These are phyloP conservation scores for Cyprinodon brontotheroides DNA, from an alignment of 2,113 vertebrate genomes.

Conservation along the genomic window DNA sequence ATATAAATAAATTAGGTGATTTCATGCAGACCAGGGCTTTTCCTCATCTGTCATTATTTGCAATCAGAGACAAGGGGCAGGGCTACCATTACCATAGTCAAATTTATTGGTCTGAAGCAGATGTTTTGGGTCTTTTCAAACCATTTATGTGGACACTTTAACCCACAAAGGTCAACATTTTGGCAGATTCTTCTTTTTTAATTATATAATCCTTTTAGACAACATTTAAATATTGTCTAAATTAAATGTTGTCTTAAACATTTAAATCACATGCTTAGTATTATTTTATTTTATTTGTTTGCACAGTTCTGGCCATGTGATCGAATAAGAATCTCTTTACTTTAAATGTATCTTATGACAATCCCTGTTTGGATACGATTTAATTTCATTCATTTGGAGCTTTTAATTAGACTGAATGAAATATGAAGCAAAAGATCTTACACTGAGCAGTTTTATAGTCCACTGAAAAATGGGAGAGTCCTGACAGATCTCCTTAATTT, in stretches of 20 bases:
- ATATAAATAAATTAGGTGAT: too few species aligned
- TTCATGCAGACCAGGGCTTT: not conserved
- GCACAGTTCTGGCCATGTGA: too few species aligned
- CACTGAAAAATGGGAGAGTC: slow-evolving; percentile 17
- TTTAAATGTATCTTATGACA: too few species aligned
- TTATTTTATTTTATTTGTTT: too few species aligned
- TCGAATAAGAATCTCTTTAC: too few species aligned
- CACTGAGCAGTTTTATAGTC: not conserved
- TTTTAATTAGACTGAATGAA: too few species aligned
- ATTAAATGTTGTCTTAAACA: too few species aligned
- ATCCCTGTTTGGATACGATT: too few species aligned
- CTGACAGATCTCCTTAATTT: slow-evolving; percentile 11
- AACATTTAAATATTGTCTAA: too few species aligned
- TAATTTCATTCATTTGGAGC: too few species aligned
- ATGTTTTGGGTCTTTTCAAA: not conserved
- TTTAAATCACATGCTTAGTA: too few species aligned
- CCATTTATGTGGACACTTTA: not conserved
- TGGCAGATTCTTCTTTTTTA: not conserved
- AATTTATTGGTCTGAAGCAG: not conserved
- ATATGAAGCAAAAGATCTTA: slow-evolving; percentile 5
- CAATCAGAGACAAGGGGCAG: not conserved
- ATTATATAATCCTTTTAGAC: too few species aligned
- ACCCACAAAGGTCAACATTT: not conserved
- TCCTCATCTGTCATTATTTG: not conserved
- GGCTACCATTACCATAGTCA: not conserved